A percentile compares a stretch with the other conserved stretches of the same genome.
Evolutionary conservation across 2,797 vertebrate genomes (phyloP).

Genomic region (Sarcophilus harrisii): DNA sequence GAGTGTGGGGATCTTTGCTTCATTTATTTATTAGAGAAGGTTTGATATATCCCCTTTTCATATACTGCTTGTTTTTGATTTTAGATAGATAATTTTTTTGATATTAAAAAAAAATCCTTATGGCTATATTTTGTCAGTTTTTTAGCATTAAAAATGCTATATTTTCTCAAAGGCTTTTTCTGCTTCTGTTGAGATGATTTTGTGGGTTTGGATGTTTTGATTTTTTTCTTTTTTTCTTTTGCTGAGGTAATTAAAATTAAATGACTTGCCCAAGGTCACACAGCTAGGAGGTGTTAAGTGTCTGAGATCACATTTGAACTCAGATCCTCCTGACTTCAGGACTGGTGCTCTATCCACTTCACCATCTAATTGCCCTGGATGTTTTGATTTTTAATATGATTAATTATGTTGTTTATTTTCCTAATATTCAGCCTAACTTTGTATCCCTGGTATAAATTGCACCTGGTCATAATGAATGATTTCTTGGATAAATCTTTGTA

Average conservation of each 20-base stretch:
- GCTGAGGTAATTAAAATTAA: no score
- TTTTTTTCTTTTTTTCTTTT: no score
- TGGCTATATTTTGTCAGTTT: neutral
- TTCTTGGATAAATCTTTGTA: neutral
- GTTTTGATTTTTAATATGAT: neutral
- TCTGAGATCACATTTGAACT: no score
- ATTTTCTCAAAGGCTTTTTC: neutral
- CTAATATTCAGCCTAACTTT: neutral
- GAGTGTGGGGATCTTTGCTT: neutral
- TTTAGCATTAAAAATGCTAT: neutral
- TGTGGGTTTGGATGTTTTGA: neutral
- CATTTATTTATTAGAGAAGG: neutral
- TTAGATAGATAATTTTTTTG: neutral
- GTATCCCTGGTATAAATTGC: neutral
- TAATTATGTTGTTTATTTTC: neutral
- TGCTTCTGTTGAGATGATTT: neutral
- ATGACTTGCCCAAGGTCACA: no score
- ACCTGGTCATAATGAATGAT: neutral
- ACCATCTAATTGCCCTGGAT: neutral
- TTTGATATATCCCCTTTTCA: neutral
- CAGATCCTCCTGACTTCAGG: no score
- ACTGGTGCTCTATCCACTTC: no score
- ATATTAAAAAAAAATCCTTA: neutral
- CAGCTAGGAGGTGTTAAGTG: no score
- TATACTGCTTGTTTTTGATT: neutral